Percentiles rank a stretch among this genome's conserved stretches.
Evolutionary conservation across 2,888 invertebrate genomes (phyloP).

Genomic region (Synergus itoensis): DNA sequence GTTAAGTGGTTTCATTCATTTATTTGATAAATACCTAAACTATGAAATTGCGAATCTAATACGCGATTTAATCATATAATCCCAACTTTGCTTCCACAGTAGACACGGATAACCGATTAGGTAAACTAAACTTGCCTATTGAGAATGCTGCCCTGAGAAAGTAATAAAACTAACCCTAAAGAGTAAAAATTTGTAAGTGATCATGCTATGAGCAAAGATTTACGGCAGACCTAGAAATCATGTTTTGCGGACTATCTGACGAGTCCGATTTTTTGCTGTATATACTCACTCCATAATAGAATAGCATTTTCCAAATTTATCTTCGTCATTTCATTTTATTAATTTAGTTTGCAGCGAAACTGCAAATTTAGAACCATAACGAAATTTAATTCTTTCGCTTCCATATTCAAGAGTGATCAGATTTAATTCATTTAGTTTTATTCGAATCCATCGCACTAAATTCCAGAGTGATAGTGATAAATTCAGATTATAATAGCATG

Average conservation of each 20-base stretch:
- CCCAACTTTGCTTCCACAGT: conserved; percentile 69
- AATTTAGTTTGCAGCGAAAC: background rate
- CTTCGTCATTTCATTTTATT: background rate
- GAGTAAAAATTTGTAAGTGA: conserved; percentile 74
- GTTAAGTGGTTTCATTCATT: background rate
- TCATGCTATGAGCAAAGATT: conserved; percentile 67
- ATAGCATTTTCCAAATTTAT: background rate
- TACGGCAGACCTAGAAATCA: conserved; percentile 9
- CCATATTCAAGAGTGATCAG: background rate
- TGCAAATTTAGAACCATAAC: background rate
- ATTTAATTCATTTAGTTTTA: background rate
- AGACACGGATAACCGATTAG: conserved; percentile 75
- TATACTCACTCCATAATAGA: background rate
- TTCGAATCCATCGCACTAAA: background rate
- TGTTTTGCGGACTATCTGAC: background rate
- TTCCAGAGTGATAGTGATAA: background rate
- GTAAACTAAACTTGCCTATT: conserved; percentile 74
- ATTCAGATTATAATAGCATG: conserved; percentile 68
- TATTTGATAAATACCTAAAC: background rate
- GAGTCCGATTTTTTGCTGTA: conserved; percentile 4
- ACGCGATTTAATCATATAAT: conserved; percentile 51
- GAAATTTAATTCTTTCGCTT: background rate
- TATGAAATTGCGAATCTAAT: background rate
- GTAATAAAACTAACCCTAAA: conserved; percentile 62
- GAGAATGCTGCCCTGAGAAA: conserved; percentile 74